Evolutionary conservation across 2,113 vertebrate species (phyloP).

Genomic region (Reinhardtius hippoglossoides): DNA sequence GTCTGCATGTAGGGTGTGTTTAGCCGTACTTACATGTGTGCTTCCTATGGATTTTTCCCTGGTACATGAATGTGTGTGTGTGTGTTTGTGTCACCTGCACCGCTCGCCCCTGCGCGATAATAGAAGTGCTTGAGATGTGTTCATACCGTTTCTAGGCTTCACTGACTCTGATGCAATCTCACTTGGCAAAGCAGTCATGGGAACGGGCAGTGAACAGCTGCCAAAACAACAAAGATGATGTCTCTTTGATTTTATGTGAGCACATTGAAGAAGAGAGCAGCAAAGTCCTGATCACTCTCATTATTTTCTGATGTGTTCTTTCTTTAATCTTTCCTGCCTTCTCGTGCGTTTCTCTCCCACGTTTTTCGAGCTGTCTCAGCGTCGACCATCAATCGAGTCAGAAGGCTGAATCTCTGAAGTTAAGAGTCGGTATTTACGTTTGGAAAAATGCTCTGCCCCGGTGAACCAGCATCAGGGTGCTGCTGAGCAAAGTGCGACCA

Average conservation of each 20-base stretch:
- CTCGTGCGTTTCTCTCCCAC: no score
- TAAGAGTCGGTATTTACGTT: not conserved
- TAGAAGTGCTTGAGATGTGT: constrained; percentile 53
- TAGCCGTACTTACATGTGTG: not conserved
- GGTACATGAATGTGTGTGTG: not conserved
- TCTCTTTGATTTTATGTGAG: not conserved
- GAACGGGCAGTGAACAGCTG: constrained; percentile 18
- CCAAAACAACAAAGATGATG: constrained; percentile 18
- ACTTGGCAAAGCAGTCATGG: constrained; percentile 28
- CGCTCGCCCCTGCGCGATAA: not conserved
- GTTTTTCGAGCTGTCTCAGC: not conserved
- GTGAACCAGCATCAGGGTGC: constrained; percentile 33
- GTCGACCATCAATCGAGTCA: not conserved
- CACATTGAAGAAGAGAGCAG: not conserved
- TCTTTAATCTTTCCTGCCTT: not conserved
- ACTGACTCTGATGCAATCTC: constrained; percentile 53
- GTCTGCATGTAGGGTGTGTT: not conserved
- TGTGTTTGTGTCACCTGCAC: constrained; percentile 28
- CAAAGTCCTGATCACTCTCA: not conserved
- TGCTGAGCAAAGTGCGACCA: constrained; percentile 34
- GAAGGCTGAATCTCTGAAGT: not conserved
- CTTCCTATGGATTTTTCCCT: not conserved
- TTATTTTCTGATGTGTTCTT: not conserved
- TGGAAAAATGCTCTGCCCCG: not conserved
- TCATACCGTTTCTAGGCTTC: constrained; percentile 33